These are phyloP conservation scores for Hydrolagus colliei DNA, from an alignment of 2,797 vertebrate genomes.

Conservation along the genomic window DNA sequence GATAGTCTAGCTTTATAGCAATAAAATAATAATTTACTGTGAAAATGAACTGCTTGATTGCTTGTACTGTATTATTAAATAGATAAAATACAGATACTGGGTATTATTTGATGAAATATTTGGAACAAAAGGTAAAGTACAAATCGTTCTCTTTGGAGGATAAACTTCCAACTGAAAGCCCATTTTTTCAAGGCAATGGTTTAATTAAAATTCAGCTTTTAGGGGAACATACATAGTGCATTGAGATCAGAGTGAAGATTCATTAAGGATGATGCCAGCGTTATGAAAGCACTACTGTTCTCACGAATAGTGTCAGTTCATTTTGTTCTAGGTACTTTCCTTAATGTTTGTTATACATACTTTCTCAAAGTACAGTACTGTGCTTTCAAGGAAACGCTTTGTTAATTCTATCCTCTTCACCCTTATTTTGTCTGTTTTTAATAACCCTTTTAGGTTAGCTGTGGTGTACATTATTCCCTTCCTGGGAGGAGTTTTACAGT, in stretches of 20 bases:
- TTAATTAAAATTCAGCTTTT: background rate
- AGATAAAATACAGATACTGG: background rate
- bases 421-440: background rate
- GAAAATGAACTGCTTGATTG: background rate
- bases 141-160: constrained; percentile 1
- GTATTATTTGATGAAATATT: constrained; percentile 9
- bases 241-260: background rate
- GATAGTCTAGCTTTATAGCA: background rate
- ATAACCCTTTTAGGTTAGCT: background rate
- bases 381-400: background rate
- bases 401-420: background rate
- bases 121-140: constrained; percentile 2
- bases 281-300: background rate
- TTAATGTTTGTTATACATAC: background rate
- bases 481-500: no score
- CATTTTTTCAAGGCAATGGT: constrained; percentile 2
- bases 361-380: background rate
- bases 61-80: background rate
- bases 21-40: background rate
- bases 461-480: background rate
- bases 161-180: background rate
- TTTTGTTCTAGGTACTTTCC: background rate
- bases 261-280: constrained; percentile 3
- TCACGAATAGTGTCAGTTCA: background rate
- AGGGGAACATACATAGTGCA: background rate